Base-by-base conservation (phyloP, 1,140 invertebrate species). In the Laodelphax striatellus region DNA sequence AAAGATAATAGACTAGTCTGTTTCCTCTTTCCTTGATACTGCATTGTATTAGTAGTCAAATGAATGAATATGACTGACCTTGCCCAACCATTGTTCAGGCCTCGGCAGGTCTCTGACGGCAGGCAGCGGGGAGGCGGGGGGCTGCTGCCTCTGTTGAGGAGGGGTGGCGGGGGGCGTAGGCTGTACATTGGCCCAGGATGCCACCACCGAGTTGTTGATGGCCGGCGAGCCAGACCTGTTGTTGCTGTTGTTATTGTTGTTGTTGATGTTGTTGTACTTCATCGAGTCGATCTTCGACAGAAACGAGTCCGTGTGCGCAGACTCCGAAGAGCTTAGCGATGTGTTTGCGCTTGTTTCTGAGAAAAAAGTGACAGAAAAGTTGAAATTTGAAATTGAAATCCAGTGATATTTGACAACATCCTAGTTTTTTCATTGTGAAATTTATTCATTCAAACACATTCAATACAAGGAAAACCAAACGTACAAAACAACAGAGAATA, bases 81-180 rank as follows among this genome's bases (percentile, higher is more conserved):
- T 82, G 6, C 86, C 87, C 46, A 90, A 66, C 86, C 86, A 88
- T 65, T 88, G 86, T 55, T 89, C 87, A 0, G 84, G 85, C 71
- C 81, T 83, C 1, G 85, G 85, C 64, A 87, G 72, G 58, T 73
- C 72, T 11, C 65, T 70, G 17, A 71, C 63, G 8, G 71, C 57
- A 66, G 41, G 75, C 70, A 62, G 73, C 75, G 65, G 74, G 72
- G 65, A 73, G 31, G 59, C 70, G 64, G 59, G 74, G 56, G 62
- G 76, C 69, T 43, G 74, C 61, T 28, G 24, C 24, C 24, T 28
- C 2, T 28, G 24, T 6, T 4, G 6, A 55, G 71, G 63, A 59
- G 71, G 68, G 21, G 70, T 64, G 41, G 74, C 4, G 73, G 75
- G 74, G 3, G 74, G 75, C 5, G 75, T 72, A 17, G 75, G 72